phyloP scores from a whole-genome alignment of 2,797 vertebrate genomes.

The Microcaecilia unicolor region DNA sequence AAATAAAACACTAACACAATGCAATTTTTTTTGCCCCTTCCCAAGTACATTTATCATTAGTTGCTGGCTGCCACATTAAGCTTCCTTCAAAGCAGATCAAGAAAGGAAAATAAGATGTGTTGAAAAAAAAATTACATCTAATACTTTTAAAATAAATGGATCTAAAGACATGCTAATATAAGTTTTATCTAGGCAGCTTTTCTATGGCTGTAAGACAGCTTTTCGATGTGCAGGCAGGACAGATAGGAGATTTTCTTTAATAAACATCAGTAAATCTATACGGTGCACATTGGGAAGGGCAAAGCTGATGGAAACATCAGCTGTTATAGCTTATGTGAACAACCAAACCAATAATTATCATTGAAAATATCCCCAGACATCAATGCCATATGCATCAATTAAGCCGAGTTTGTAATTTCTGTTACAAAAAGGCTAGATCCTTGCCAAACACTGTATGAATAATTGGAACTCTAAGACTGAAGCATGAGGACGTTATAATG shows the following conservation, averaged over 20 bases:
- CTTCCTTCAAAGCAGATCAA: constrained; percentile 47
- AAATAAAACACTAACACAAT: constrained; percentile 57
- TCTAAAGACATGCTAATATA: constrained; percentile 40
- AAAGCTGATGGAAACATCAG: constrained; percentile 28
- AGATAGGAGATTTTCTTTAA: constrained; percentile 41
- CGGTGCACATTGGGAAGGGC: constrained; percentile 17
- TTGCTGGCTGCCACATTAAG: constrained; percentile 51
- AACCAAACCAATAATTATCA: constrained; percentile 42
- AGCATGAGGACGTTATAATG: too few relatives aligned
- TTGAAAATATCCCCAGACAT: constrained; percentile 42
- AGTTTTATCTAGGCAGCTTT: constrained; percentile 41
- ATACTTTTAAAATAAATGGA: too few relatives aligned
- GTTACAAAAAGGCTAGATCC: too few relatives aligned
- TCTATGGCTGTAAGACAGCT: constrained; percentile 38
- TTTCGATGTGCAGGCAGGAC: constrained; percentile 25
- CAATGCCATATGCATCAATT: constrained; percentile 22
- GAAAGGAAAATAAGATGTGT: constrained; percentile 44
- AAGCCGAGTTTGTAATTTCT: too few relatives aligned
- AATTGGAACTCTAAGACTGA: too few relatives aligned
- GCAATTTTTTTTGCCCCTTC: constrained; percentile 53
- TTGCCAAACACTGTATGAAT: too few relatives aligned
- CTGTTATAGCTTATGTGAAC: constrained; percentile 30
- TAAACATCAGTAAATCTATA: constrained; percentile 23
- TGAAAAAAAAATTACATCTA: constrained; percentile 52
- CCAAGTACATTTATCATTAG: constrained; percentile 58